Evolutionary conservation across 2,113 vertebrate genomes (phyloP).

Genomic region (Mesoclemmys tuberculata): DNA sequence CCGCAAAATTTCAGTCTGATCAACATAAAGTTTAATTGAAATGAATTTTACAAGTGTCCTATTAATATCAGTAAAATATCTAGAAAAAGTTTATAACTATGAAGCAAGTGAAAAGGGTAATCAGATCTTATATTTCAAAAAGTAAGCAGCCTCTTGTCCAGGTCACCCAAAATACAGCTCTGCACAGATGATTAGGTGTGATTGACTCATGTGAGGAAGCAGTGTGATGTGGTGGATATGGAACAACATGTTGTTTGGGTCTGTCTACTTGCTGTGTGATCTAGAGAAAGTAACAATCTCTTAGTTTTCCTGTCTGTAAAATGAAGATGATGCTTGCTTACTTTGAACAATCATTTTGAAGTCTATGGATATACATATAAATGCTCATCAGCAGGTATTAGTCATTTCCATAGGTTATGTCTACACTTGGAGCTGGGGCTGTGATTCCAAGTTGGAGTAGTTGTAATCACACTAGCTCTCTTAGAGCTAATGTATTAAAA

Average conservation of each 20-base stretch:
- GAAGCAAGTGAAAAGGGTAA: neutral
- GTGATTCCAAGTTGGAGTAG: neutral
- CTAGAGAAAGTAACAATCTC: conserved; percentile 51
- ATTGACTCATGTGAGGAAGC: conserved; percentile 29
- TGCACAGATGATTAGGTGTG: conserved; percentile 31
- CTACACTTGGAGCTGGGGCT: neutral
- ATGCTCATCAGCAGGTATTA: conserved; percentile 21
- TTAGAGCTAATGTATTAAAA: neutral
- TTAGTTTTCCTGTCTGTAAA: conserved; percentile 60
- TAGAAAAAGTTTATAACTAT: neutral
- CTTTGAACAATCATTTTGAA: conserved; percentile 41
- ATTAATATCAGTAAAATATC: neutral
- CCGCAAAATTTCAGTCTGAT: neutral
- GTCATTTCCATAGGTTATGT: neutral
- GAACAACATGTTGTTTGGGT: conserved; percentile 48
- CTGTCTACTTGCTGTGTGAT: conserved; percentile 26
- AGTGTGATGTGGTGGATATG: conserved; percentile 23
- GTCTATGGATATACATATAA: conserved; percentile 4
- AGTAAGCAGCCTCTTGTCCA: neutral
- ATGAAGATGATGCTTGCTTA: conserved; percentile 55
- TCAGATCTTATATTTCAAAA: neutral
- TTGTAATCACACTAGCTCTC: neutral
- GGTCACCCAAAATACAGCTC: neutral
- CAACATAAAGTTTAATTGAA: neutral
- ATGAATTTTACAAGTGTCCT: rapidly evolving